phyloP scores from a whole-genome alignment of 2,888 invertebrate species.

The Volucella inflata region DNA sequence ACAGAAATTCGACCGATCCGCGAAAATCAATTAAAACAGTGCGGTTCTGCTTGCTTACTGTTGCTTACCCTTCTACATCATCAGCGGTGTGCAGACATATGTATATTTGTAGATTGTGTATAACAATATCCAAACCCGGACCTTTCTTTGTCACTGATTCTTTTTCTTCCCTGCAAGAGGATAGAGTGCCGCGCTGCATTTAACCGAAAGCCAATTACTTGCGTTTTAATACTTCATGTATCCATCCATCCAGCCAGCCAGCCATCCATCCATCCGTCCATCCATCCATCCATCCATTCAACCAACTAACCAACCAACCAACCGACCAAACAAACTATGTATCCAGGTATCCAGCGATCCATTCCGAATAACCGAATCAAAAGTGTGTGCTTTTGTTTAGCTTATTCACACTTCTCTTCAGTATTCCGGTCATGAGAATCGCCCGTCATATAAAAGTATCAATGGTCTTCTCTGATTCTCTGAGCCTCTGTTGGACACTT shows the following conservation, averaged over 20 bases:
- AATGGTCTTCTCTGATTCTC: slow-evolving; percentile 48
- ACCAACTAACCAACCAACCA: too few species aligned
- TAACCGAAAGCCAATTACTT: slow-evolving; percentile 68
- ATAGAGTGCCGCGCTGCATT: slow-evolving; percentile 39
- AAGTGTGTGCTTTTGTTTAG: slow-evolving; percentile 65
- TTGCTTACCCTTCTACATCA: neutral
- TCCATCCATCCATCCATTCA: too few species aligned
- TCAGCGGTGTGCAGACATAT: neutral
- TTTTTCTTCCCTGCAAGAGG: neutral
- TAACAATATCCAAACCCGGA: slow-evolving; percentile 58
- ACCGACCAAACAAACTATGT: neutral
- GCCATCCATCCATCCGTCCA: neutral
- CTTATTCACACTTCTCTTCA: slow-evolving; percentile 73
- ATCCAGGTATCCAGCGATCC: slow-evolving; percentile 24
- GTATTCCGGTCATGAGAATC: slow-evolving; percentile 70
- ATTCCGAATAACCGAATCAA: slow-evolving; percentile 61
- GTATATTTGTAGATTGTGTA: neutral
- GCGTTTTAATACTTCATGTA: slow-evolving; percentile 62
- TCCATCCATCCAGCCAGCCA: neutral
- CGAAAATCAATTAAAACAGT: slow-evolving; percentile 71
- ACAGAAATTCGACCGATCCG: slow-evolving; percentile 59
- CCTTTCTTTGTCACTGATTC: slow-evolving; percentile 68
- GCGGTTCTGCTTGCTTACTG: slow-evolving; percentile 39
- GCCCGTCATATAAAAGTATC: slow-evolving; percentile 71
- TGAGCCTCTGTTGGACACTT: slow-evolving; percentile 19